A percentile compares a stretch with the other conserved stretches of the same genome.
Evolutionary conservation across 2,113 vertebrate genomes (phyloP).

Genomic region (Perca schrenkii): DNA sequence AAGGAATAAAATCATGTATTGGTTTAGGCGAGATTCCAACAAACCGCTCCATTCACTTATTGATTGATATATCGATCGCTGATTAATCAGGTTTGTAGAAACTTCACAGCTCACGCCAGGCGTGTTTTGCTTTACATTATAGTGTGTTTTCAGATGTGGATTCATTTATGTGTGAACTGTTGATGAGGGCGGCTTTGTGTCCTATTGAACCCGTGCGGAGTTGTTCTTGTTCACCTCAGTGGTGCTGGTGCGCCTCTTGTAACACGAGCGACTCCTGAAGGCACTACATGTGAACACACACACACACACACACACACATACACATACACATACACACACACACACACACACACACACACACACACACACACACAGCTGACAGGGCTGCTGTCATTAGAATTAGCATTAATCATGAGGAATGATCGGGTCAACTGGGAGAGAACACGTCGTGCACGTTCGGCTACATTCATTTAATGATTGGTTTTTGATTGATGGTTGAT

Average conservation of each 20-base stretch:
- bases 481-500: constrained; percentile 9
- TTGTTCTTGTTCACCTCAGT: constrained; percentile 72
- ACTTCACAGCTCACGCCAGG: neutral
- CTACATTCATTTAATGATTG: constrained; percentile 25
- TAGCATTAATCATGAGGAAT: constrained; percentile 80
- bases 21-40: constrained; percentile 36
- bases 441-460: neutral
- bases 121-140: neutral
- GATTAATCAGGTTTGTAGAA: neutral
- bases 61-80: neutral
- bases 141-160: constrained; percentile 10
- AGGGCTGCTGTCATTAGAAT: constrained; percentile 77
- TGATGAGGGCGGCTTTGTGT: constrained; percentile 78
- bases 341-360: neutral
- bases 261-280: constrained; percentile 85
- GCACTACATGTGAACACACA: constrained; percentile 69
- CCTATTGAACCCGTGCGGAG: constrained; percentile 53
- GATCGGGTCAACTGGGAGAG: constrained; percentile 55
- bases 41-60: constrained; percentile 31
- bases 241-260: constrained; percentile 77
- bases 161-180: constrained; percentile 60
- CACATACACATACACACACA: neutral
- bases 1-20: neutral
- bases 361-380: constrained; percentile 69
- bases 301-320: neutral